Conservation (phyloP, 1,140 invertebrate species). For the Bilobella aurantiaca region DNA sequence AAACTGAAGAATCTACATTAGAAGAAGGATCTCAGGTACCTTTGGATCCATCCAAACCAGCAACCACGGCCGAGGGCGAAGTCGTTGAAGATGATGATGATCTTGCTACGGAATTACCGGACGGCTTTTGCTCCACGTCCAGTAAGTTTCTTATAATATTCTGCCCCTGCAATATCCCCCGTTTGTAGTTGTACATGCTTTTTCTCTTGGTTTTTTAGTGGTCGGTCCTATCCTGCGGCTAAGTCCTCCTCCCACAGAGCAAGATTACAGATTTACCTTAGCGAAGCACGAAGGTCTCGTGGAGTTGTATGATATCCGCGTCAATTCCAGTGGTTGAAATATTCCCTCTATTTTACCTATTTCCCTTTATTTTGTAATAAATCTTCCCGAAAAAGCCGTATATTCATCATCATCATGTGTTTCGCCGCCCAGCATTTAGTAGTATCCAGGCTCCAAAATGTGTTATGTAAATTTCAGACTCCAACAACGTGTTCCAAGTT, state of each 20-base stretch:
- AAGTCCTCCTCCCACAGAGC: slow-evolving; percentile 64
- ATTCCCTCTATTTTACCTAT: too few species aligned
- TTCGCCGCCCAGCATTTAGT: too few species aligned
- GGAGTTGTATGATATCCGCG: slow-evolving; percentile 65
- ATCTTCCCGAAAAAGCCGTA: too few species aligned
- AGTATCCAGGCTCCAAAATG: too few species aligned
- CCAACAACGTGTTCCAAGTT: too few species aligned
- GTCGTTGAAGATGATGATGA: slow-evolving; percentile 23
- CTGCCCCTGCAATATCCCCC: background rate
- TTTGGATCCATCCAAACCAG: too few species aligned
- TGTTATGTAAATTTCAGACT: too few species aligned
- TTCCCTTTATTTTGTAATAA: too few species aligned
- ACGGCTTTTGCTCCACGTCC: slow-evolving; percentile 32
- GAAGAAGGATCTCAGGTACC: too few species aligned
- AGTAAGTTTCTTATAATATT: slow-evolving; percentile 23
- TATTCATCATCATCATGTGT: too few species aligned
- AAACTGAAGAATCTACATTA: too few species aligned
- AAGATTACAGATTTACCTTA: slow-evolving; percentile 72
- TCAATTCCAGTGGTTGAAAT: too few species aligned
- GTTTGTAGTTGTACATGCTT: slow-evolving; percentile 2
- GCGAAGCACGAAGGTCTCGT: slow-evolving; percentile 67
- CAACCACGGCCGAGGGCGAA: slow-evolving; percentile 10
- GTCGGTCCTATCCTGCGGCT: slow-evolving; percentile 59
- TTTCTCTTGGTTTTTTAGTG: slow-evolving; percentile 48
- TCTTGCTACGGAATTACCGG: slow-evolving; percentile 27